Base-by-base conservation (phyloP, 1,140 invertebrate species). In the Drosophila burlai region DNA sequence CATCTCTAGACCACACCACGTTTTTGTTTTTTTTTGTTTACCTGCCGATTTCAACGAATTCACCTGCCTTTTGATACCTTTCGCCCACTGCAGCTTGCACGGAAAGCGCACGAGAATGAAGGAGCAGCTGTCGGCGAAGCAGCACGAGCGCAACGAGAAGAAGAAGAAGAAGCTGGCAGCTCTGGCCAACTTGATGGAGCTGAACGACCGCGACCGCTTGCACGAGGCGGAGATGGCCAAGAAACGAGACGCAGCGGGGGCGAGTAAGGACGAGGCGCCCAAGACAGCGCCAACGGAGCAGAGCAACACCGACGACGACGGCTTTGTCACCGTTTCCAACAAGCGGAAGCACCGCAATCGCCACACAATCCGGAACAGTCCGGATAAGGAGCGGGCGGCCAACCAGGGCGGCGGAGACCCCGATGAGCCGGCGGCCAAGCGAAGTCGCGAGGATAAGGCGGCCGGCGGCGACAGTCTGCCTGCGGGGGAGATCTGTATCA, bases 161-260 rank as follows among this genome's bases (percentile, higher is more conserved):
- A 96, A 95, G 75, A 94, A 94, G 74, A 95, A 95, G 87, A 96
- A 95, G 93, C 93, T 95, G 79, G 93, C 94, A 21, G 95, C 95
- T 4, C 93, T 95, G 75, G 93, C 95, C 16, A 94, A 95, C 89
- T 92, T 96, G 46, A 93, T 94, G 38, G 94, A 94, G 89, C 91
- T 95, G 34, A 96, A 96, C 83, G 95, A 95, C 67, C 93, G 93
- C 52, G 95, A 95, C 68, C 87, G 93, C 52, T 13, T 86, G 15
- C 78, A 90, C 46, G 78, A 77, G 54, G 80, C 78, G 6, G 83
- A 80, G 52, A 18, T 68, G 67, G 74, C 46, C 38, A 86, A 59
- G 29, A 68, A 57, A 3, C 65, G 58, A 4, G 73, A 82, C 57
- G 69, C 59, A 1, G 66, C 42, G n/a, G 67, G 55, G 15, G 63